phyloP scores from a whole-genome alignment of 2,888 invertebrate species.

The Ichneumoninae sp. region DNA sequence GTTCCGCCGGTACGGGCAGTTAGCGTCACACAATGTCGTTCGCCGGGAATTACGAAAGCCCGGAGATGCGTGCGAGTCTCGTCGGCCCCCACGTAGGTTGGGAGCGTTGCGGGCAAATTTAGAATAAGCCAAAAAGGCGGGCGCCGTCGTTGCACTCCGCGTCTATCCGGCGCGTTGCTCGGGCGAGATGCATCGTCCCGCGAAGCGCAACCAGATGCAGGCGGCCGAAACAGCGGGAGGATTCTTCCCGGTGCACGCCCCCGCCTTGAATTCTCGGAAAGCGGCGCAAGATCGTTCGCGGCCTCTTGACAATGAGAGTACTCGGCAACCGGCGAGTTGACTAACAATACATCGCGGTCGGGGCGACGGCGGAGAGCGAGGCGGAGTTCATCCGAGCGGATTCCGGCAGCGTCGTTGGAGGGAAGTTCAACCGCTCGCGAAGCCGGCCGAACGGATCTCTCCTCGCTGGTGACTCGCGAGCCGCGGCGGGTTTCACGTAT shows the following conservation, averaged over 20 bases:
- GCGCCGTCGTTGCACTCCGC: slow-evolving; percentile 10
- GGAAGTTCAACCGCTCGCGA: slow-evolving; percentile 39
- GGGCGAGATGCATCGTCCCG: neutral
- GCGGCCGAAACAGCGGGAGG: slow-evolving; percentile 42
- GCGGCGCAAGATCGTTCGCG: neutral
- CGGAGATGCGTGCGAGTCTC: slow-evolving; percentile 1
- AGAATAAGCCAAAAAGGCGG: slow-evolving; percentile 69
- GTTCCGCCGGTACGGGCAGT: slow-evolving; percentile 41
- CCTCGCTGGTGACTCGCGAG: slow-evolving; percentile 5
- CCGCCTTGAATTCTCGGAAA: slow-evolving; percentile 33
- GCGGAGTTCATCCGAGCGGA: neutral
- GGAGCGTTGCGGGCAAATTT: slow-evolving; percentile 72
- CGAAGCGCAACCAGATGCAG: slow-evolving; percentile 51
- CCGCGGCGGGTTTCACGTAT: slow-evolving; percentile 38
- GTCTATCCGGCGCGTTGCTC: neutral
- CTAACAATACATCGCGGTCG: slow-evolving; percentile 51
- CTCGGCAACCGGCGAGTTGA: slow-evolving; percentile 56
- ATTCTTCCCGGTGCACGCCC: slow-evolving; percentile 37
- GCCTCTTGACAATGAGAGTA: slow-evolving; percentile 59
- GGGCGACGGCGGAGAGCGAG: slow-evolving; percentile 3
- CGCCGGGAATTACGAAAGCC: slow-evolving; percentile 56
- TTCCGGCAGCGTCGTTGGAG: neutral
- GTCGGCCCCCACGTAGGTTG: slow-evolving; percentile 51
- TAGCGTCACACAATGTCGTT: slow-evolving; percentile 58
- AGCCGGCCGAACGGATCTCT: slow-evolving; percentile 52